These are phyloP conservation scores for Meloe dianella DNA, from an alignment of 2,888 invertebrate genomes.

Conservation along the genomic window DNA sequence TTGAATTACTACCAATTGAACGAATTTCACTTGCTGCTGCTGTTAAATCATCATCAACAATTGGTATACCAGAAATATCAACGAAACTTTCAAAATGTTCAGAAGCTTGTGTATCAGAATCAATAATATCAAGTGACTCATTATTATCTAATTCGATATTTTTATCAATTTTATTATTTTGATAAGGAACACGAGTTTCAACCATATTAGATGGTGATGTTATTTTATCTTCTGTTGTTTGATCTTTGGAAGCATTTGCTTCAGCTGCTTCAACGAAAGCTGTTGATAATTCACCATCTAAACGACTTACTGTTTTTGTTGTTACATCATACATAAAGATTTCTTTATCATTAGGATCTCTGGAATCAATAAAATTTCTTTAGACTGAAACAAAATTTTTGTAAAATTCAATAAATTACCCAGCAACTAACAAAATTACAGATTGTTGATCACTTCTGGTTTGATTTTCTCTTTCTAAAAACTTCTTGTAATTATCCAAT, in stretches of 20 bases:
- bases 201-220: constrained; percentile 49
- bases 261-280: constrained; percentile 89
- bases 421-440: constrained; percentile 80
- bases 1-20: constrained; percentile 14
- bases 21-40: constrained; percentile 35
- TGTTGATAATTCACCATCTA: constrained; percentile 80
- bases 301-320: constrained; percentile 75
- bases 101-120: constrained; percentile 46
- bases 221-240: constrained; percentile 43
- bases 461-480: constrained; percentile 78
- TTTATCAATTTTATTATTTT: constrained; percentile 17
- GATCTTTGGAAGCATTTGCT: constrained; percentile 68
- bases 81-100: constrained; percentile 49
- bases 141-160: constrained; percentile 40
- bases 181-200: constrained; percentile 48
- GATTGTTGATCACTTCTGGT: constrained; percentile 79
- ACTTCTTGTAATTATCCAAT: constrained; percentile 77
- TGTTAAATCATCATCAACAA: constrained; percentile 41
- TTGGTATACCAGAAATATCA: constrained; percentile 42
- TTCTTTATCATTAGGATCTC: constrained; percentile 67
- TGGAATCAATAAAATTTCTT: constrained; percentile 26
- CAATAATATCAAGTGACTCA: constrained; percentile 45
- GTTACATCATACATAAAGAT: constrained; percentile 87
- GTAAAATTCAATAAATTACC: constrained; percentile 64
- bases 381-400: not conserved